A percentile compares a stretch with the other conserved stretches of the same genome.
These are phyloP conservation scores for Mastomys coucha DNA, from an alignment of 2,113 vertebrate genomes.

Conservation along the genomic window DNA sequence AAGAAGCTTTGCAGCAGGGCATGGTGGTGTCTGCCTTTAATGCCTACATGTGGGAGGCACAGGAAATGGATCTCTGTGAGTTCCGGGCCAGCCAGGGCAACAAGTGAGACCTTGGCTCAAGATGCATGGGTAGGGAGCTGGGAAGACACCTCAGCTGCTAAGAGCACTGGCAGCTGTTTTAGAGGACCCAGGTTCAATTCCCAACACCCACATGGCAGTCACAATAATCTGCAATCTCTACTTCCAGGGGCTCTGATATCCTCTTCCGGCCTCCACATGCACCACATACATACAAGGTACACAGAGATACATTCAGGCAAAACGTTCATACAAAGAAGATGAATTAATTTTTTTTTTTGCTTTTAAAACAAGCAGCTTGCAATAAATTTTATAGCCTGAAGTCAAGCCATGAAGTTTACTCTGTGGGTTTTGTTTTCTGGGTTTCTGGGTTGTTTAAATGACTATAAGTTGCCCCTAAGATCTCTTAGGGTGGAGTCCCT, in stretches of 20 bases:
- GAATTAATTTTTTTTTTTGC: background rate
- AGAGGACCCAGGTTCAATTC: background rate
- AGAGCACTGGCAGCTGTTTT: background rate
- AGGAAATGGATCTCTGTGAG: background rate
- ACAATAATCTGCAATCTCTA: background rate
- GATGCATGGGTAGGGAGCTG: background rate
- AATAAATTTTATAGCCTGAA: background rate
- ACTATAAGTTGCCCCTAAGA: constrained; percentile 6
- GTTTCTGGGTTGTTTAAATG: background rate
- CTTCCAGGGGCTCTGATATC: background rate
- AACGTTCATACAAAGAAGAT: background rate
- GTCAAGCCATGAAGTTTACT: background rate
- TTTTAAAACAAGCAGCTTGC: background rate
- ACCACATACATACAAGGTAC: background rate
- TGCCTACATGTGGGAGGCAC: background rate
- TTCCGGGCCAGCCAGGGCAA: background rate
- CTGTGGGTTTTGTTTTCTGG: no score
- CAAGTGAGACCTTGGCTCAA: background rate
- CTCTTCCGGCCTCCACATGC: background rate
- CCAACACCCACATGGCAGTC: background rate
- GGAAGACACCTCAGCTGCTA: background rate
- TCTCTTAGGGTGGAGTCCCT: background rate
- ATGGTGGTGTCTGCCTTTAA: background rate
- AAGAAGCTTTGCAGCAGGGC: background rate
- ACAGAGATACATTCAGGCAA: background rate